Evolutionary conservation across 2,113 vertebrate genomes (phyloP).

Genomic region (Heloderma charlesbogerti): DNA sequence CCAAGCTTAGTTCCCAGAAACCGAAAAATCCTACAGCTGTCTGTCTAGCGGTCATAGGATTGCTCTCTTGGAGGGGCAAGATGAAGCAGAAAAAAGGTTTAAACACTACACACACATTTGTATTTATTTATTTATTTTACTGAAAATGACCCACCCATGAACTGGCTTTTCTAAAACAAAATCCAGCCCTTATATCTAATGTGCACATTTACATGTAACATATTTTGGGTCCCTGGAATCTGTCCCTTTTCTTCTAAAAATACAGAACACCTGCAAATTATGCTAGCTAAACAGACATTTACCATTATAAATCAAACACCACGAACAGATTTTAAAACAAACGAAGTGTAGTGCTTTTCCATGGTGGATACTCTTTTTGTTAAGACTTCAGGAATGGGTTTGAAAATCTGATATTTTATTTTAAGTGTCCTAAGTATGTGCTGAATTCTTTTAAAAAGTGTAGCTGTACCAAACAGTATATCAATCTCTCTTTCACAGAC

Average conservation of each 20-base stretch:
- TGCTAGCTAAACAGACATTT: not conserved
- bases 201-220: not conserved
- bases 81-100: not conserved
- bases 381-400: not conserved
- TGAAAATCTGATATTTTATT: conserved; percentile 1
- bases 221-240: not conserved
- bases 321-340: not conserved
- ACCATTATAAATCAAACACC: not conserved
- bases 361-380: not conserved
- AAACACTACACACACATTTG: not conserved
- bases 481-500: not conserved
- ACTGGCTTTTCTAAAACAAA: not conserved
- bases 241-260: not conserved
- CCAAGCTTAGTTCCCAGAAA: too few relatives aligned
- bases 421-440: not conserved
- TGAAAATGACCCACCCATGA: not conserved
- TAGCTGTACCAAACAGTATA: not conserved
- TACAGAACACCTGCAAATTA: not conserved
- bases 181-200: not conserved
- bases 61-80: not conserved
- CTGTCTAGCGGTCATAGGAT: too few relatives aligned
- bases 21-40: too few relatives aligned
- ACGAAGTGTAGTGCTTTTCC: not conserved
- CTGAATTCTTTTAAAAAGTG: not conserved
- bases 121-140: too few relatives aligned